phyloP scores from a whole-genome alignment of 1,140 invertebrate species.

The Drosophila tropicalis region DNA sequence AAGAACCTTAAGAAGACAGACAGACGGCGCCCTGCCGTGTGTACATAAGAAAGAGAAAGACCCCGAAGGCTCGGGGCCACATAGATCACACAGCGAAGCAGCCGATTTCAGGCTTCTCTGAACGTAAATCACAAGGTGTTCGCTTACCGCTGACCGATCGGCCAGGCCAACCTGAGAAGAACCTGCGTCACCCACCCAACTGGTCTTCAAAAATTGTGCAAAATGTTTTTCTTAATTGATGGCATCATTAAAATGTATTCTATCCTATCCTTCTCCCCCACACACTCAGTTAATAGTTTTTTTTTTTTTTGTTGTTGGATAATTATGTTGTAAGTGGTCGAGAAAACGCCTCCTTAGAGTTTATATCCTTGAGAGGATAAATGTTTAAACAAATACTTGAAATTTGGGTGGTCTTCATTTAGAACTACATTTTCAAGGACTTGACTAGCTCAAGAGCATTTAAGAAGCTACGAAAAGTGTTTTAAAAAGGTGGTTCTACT shows the following conservation, averaged over 20 bases:
- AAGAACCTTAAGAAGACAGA: slow-evolving; percentile 24
- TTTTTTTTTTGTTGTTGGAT: slow-evolving; percentile 38
- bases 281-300: slow-evolving; percentile 7
- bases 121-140: slow-evolving; percentile 78
- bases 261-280: neutral
- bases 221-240: slow-evolving; percentile 69
- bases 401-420: slow-evolving; percentile 29
- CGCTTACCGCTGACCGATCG: slow-evolving; percentile 14
- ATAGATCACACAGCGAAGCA: slow-evolving; percentile 52
- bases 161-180: slow-evolving; percentile 39
- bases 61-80: neutral
- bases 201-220: slow-evolving; percentile 49
- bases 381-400: neutral
- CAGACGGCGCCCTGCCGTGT: slow-evolving; percentile 69
- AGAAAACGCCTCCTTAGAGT: slow-evolving; percentile 46
- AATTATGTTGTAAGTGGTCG: slow-evolving; percentile 73
- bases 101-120: slow-evolving; percentile 48
- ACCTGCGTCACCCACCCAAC: slow-evolving; percentile 10
- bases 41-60: slow-evolving; percentile 43
- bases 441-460: neutral
- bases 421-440: neutral
- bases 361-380: slow-evolving; percentile 9
- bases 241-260: slow-evolving; percentile 61
- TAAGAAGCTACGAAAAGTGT: too few species aligned
- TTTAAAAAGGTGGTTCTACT: too few species aligned